Evolutionary conservation across 2,888 invertebrate genomes (phyloP).

Genomic region (Criorhina ranunculi): DNA sequence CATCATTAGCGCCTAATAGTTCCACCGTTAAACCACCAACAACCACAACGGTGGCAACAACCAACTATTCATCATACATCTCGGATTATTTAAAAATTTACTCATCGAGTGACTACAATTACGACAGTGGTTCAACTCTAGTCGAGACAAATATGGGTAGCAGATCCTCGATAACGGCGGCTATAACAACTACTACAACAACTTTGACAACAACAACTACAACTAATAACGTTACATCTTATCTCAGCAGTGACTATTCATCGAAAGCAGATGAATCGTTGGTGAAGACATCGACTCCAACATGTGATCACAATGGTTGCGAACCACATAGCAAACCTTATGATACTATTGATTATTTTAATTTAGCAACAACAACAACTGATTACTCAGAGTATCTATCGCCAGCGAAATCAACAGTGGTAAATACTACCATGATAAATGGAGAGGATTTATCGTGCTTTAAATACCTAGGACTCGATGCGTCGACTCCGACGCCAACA

Average conservation of each 20-base stretch:
- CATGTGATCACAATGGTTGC: conserved; percentile 52
- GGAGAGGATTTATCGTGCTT: conserved; percentile 38
- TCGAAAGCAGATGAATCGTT: neutral
- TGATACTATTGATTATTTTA: conserved; percentile 59
- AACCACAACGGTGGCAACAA: conserved; percentile 33
- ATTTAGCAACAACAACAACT: conserved; percentile 50
- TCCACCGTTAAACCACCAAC: neutral
- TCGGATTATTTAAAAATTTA: conserved; percentile 67
- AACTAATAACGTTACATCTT: conserved; percentile 39
- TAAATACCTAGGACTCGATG: conserved; percentile 55
- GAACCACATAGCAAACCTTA: conserved; percentile 44
- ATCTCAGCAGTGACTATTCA: conserved; percentile 30
- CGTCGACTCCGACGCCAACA: conserved; percentile 38
- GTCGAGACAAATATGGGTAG: conserved; percentile 40
- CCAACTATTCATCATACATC: conserved; percentile 65
- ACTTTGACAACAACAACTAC: conserved; percentile 47
- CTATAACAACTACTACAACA: conserved; percentile 45
- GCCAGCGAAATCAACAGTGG: conserved; percentile 39
- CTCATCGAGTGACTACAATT: conserved; percentile 54
- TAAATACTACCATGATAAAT: conserved; percentile 30
- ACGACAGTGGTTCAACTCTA: conserved; percentile 35
- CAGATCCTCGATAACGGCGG: conserved; percentile 29
- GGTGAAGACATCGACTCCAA: conserved; percentile 44
- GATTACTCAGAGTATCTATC: conserved; percentile 68
- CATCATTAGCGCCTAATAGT: neutral